A percentile compares a stretch with the other conserved stretches of the same genome.
Evolutionary conservation across 2,113 vertebrate genomes (phyloP).

Genomic region (Bubo blakistoni): DNA sequence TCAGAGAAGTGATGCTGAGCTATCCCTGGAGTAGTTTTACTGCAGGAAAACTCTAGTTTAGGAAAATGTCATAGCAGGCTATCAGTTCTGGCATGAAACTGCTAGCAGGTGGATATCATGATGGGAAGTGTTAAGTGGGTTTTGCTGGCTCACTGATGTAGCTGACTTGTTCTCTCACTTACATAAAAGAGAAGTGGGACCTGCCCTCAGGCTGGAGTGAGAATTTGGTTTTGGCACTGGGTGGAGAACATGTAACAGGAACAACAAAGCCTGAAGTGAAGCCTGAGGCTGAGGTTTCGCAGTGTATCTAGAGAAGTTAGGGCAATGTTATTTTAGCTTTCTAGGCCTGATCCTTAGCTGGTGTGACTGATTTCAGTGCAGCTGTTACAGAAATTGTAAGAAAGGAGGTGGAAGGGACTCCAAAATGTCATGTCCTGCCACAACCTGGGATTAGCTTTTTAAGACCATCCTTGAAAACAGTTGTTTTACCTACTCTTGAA

Average conservation of each 20-base stretch:
- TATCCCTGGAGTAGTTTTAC: background rate
- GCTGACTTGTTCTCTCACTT: background rate
- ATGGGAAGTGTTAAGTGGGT: background rate
- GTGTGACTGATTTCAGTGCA: background rate
- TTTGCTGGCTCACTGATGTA: background rate
- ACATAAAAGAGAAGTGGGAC: background rate
- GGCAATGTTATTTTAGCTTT: background rate
- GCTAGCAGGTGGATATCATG: background rate
- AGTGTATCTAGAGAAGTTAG: background rate
- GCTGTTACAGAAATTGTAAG: background rate
- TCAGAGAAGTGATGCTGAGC: background rate
- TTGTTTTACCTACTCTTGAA: background rate
- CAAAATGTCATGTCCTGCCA: background rate
- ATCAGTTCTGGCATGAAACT: conserved; percentile 15
- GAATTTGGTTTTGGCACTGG: background rate
- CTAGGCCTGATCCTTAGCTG: background rate
- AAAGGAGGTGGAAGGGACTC: background rate
- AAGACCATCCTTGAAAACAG: background rate
- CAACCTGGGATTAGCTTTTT: background rate
- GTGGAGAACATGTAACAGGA: background rate
- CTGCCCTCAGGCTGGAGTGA: background rate
- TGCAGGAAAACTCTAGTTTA: background rate
- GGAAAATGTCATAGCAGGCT: background rate
- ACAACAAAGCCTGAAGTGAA: background rate
- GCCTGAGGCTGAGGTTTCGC: background rate